Conservation (phyloP, 2,797 vertebrate genomes). For the Ciconia nigra region DNA sequence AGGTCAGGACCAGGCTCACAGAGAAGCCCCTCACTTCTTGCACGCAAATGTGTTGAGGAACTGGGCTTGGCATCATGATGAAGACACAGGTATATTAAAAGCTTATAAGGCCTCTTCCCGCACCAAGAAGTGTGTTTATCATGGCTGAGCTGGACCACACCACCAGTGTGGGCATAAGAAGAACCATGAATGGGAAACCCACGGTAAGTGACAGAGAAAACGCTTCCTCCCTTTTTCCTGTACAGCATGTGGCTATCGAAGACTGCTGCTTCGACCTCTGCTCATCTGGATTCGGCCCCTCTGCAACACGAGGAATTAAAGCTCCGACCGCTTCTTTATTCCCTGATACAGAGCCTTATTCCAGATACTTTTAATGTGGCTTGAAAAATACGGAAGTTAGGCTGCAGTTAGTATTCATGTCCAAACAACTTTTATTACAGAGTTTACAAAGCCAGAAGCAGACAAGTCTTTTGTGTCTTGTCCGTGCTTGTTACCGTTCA, state of each 20-base stretch:
- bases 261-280: neutral
- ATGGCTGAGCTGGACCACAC: neutral
- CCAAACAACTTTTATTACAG: conserved; percentile 19
- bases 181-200: neutral
- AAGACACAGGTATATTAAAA: neutral
- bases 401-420: neutral
- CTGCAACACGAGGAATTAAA: neutral
- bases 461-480: neutral
- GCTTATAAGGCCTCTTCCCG: neutral
- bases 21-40: neutral
- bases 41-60: fast-evolving
- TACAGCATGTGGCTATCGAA: neutral
- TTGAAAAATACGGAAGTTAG: neutral
- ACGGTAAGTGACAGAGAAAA: neutral
- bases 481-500: neutral
- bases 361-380: neutral
- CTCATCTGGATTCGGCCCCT: neutral
- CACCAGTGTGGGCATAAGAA: neutral
- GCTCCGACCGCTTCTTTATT: neutral
- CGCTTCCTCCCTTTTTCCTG: neutral
- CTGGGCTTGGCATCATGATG: neutral
- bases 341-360: neutral
- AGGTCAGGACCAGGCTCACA: neutral
- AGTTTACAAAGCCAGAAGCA: neutral
- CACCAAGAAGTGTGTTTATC: neutral